Evolutionary conservation across 2,797 vertebrate species (phyloP), one percentile per base, ranked within the genome.

Genomic region (Myripristis murdjan): DNA sequence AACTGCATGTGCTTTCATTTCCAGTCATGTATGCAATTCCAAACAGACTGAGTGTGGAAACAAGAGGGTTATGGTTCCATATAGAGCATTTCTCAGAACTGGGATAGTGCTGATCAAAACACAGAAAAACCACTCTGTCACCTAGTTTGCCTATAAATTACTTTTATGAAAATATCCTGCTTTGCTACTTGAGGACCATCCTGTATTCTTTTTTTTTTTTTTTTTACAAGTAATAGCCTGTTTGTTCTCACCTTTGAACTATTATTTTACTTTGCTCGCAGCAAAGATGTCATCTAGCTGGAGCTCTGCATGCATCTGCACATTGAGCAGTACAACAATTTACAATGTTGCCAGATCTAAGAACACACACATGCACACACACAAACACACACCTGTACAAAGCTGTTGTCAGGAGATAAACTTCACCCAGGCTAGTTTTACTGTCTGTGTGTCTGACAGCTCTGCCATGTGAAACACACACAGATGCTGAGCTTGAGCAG

Each of bases 1-100:
- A 33, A 14, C 15, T 31, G 47, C 11, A 49, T 77, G 57, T 75
- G 23, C 26, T 33, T 51, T 57, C n/a, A n/a, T 35, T 44, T 58
- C 28, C n/a, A 7, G 39, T 52, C 0, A 0, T 39, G 6, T 39
- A 28, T 28, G 28, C 28, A 28, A 28, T 4, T 28, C 3, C 28
- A 28, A 3, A 28, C 6, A 1, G 28, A 6, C 28, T 12, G 35
- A 37, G 10, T 46, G 37, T 8, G 26, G 51, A 44, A 75, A 37
- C 39, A 8, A 39, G 12, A 9, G 18, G 20, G 2, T n/a, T 35
- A 8, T 4, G 15, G 20, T 47, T 41, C 64, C 16, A 56, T 23
- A 16, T 15, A 24, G 49, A 75, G 11, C 14, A 15, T 8, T 26
- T 54, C 4, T 10, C 59, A 16, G 26, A 61, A 35, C 2, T 22